Base-by-base conservation (phyloP, 92 coral and sea anemone species). In the Micromussa lordhowensis region DNA sequence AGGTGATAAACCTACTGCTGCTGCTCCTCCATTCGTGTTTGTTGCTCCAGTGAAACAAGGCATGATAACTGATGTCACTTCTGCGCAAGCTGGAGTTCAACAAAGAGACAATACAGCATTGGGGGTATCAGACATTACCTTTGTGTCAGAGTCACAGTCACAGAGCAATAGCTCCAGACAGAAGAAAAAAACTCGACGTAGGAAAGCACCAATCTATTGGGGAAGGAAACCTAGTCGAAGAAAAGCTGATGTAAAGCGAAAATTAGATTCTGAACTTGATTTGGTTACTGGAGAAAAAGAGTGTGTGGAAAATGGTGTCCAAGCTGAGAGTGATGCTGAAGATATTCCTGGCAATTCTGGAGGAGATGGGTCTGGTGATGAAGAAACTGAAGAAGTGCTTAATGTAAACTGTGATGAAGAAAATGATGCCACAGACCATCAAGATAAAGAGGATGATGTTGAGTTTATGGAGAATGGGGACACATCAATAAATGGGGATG, bases 11-110 rank as follows among this genome's bases (percentile, higher is more conserved):
- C 72, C 93, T 24, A 89, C 94, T 80, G 88, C 97, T n/a, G 95
- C 87, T 72, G 94, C 95, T 8, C 98, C 96, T 68, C 95, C 98
- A 29, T 96, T 92, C 75, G 92, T 96, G 68, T 95, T 92, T 82
- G 92, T 93, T 64, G 90, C 77, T 82, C 80, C 91, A 66, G 54
- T 28, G 49, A 75, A 55, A 29, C 83, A 89, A 77, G 40, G 72
- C 1, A 80, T 13, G 16, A n/a, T 75, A 29, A 77, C 83, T 86
- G 22, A 77, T 30, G 36, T 19, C 35, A 30, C 24, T 51, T 18
- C 29, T 17, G 8, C 29, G 40, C 63, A n/a, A 18, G 26, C 75
- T 22, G 30, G 36, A 59, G 89, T 28, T 21, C 78, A 73, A 8
- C 68, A 22, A 29, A 6, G 21, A 86, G 89, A 77, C 8, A 68